These are phyloP conservation scores for Phyllopteryx taeniolatus DNA, from an alignment of 2,113 vertebrate species.

Conservation along the genomic window DNA sequence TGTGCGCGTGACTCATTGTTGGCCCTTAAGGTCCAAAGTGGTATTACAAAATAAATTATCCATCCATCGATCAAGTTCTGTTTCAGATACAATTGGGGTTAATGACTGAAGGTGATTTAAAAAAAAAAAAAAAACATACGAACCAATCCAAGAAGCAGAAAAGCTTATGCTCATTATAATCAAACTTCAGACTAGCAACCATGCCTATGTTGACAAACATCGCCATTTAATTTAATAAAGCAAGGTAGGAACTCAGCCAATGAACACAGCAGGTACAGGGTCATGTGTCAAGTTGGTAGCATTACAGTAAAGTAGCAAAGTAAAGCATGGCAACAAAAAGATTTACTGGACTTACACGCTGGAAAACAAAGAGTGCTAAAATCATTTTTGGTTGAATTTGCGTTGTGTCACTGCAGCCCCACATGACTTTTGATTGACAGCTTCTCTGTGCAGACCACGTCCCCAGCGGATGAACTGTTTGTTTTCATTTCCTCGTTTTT, in stretches of 20 bases:
- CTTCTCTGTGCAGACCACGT: slow-evolving; percentile 3
- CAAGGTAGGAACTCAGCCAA: background rate
- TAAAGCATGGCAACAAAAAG: background rate
- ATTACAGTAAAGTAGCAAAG: background rate
- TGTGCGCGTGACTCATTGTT: background rate
- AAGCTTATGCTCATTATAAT: background rate
- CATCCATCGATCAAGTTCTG: too few species aligned
- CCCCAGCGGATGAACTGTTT: too few species aligned
- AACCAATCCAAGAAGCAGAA: background rate
- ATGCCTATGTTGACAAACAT: background rate
- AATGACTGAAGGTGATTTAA: background rate
- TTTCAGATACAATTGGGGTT: too few species aligned
- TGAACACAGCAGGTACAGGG: background rate
- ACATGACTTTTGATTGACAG: slow-evolving; percentile 23
- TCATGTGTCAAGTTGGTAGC: background rate
- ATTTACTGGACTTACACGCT: background rate
- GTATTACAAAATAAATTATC: background rate
- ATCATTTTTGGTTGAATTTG: too few species aligned
- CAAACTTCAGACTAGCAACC: background rate
- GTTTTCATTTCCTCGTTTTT: slow-evolving; percentile 8
- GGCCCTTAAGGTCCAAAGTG: background rate
- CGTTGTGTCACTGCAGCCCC: background rate
- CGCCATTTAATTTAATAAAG: too few species aligned
- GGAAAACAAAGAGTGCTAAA: background rate
- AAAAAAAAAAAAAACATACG: background rate